Evolutionary conservation across 2,113 vertebrate genomes (phyloP).

Genomic region (Crotalus tigris): DNA sequence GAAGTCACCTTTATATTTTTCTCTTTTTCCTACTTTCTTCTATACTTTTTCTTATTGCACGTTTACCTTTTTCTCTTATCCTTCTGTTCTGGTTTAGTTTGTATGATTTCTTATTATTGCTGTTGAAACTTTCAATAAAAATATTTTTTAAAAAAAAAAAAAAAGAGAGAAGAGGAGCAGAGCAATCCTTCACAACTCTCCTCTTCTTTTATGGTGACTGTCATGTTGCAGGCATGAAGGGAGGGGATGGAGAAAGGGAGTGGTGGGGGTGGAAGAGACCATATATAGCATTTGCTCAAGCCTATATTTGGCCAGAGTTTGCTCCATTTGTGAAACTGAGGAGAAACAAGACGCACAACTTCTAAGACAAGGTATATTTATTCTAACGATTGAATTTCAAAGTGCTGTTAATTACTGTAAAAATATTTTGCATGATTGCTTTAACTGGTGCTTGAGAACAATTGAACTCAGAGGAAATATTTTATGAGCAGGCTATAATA

Average conservation of each 20-base stretch:
- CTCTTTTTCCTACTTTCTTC: neutral
- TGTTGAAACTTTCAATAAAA: neutral
- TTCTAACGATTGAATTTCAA: constrained; percentile 37
- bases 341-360: constrained; percentile 35
- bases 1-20: neutral
- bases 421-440: constrained; percentile 38
- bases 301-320: constrained; percentile 43
- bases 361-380: constrained; percentile 60
- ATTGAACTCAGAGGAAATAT: constrained; percentile 29
- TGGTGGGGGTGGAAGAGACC: constrained; percentile 1
- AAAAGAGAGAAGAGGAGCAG: neutral
- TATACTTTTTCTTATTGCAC: neutral
- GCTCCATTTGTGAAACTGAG: constrained; percentile 54
- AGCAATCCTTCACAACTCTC: neutral
- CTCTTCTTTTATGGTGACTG: constrained; percentile 4
- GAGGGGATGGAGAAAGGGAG: neutral
- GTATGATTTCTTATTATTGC: neutral
- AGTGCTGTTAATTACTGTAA: constrained; percentile 42
- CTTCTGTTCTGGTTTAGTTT: neutral
- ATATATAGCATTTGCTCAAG: constrained; percentile 65
- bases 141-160: neutral
- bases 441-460: constrained; percentile 44
- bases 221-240: constrained; percentile 49
- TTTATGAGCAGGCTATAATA: constrained; percentile 34
- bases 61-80: neutral